Evolutionary conservation across 2,888 invertebrate species (phyloP).

Genomic region (Eugnorisma glareosa): DNA sequence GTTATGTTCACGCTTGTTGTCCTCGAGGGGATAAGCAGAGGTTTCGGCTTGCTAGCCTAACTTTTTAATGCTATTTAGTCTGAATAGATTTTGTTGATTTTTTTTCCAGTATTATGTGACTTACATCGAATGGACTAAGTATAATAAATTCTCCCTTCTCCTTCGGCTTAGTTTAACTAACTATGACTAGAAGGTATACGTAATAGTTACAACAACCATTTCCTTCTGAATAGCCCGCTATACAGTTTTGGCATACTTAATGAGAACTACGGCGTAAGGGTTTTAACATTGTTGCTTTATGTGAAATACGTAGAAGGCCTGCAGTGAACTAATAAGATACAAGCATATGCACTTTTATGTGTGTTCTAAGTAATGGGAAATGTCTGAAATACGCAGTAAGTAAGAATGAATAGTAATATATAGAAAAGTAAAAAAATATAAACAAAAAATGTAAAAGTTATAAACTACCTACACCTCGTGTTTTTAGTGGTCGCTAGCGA

Average conservation of each 20-base stretch:
- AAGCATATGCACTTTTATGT: too few relatives aligned
- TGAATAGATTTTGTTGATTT: background rate
- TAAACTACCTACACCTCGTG: background rate
- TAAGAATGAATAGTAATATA: too few relatives aligned
- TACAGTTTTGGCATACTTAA: conserved; percentile 36
- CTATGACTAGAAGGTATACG: background rate
- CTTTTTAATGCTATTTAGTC: background rate
- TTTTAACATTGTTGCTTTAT: conserved; percentile 25
- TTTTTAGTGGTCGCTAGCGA: background rate
- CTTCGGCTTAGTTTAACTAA: background rate
- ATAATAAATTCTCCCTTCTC: background rate
- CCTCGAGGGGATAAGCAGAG: background rate
- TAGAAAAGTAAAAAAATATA: too few relatives aligned
- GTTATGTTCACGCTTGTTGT: conserved; percentile 14
- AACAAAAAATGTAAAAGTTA: background rate
- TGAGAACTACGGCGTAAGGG: conserved; percentile 20
- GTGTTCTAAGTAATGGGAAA: background rate
- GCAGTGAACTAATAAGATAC: background rate
- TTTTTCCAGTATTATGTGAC: background rate
- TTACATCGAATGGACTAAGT: background rate
- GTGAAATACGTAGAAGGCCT: background rate
- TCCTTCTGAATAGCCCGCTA: conserved; percentile 23
- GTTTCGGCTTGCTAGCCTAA: background rate
- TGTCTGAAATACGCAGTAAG: too few relatives aligned
- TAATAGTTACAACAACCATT: conserved; percentile 23